Percentiles rank a stretch among this genome's conserved stretches.
These are phyloP conservation scores for Anniella stebbinsi DNA, from an alignment of 2,797 vertebrate species.

Conservation along the genomic window DNA sequence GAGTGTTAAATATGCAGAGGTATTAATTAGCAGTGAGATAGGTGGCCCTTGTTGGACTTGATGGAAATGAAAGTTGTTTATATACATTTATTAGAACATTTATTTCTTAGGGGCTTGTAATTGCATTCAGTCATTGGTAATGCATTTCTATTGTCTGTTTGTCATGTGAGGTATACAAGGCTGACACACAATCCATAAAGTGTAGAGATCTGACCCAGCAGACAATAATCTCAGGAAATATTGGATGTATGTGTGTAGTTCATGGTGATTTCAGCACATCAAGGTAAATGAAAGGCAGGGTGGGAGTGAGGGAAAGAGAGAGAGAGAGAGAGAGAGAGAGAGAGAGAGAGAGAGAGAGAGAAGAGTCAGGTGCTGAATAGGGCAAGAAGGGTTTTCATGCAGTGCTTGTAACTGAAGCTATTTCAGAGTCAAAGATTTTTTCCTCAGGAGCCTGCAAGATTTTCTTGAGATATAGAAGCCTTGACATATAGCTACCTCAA, in stretches of 20 bases:
- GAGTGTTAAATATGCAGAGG: background rate
- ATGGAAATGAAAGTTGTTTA: conserved; percentile 7
- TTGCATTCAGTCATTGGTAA: background rate
- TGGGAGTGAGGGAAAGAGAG: too few relatives aligned
- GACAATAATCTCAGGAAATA: conserved; percentile 21
- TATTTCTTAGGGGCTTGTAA: conserved; percentile 11
- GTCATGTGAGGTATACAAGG: background rate
- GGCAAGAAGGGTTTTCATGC: too few relatives aligned
- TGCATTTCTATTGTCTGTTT: background rate
- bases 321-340: too few relatives aligned
- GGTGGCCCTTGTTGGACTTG: conserved; percentile 23
- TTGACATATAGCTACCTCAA: too few relatives aligned
- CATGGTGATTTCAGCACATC: too few relatives aligned
- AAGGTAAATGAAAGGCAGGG: too few relatives aligned
- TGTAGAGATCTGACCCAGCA: background rate
- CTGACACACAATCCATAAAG: background rate
- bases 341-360: too few relatives aligned
- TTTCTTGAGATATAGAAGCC: too few relatives aligned
- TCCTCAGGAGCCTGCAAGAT: too few relatives aligned
- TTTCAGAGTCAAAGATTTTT: too few relatives aligned
- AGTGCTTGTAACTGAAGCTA: too few relatives aligned
- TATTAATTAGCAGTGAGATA: conserved; percentile 27
- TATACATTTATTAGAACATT: conserved; percentile 12
- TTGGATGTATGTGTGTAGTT: background rate
- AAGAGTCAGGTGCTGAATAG: too few relatives aligned